Base-by-base conservation (phyloP, 2,113 vertebrate species). In the Campylomormyrus numenius region DNA sequence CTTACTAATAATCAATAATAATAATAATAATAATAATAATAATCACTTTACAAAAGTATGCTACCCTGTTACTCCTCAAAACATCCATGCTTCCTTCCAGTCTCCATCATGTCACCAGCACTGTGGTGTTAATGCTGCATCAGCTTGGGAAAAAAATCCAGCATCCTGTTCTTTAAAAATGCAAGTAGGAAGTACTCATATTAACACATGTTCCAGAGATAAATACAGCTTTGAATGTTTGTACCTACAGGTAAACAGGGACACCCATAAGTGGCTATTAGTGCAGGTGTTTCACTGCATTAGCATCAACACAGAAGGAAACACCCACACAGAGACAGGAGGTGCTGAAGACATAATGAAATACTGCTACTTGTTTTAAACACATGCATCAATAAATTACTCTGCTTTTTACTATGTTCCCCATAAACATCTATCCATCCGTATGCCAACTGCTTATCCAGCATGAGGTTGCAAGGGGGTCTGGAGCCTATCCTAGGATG, bases 211-310 rank as follows among this genome's bases (percentile, higher is more conserved):
- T 24, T 62, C 48, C n/a, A 24, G 24, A 3, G 45, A 39, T 87
- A 74, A 53, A 89, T 17, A 24, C 48, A 49, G 35, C 50, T 39
- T 19, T 88, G 62, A 89, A 84, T 89, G 52, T 90, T 88, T 88
- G 56, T 48, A 45, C 53, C 62, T 62, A 10, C 50, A 39, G 31
- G 21, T 77, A 52, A 88, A 90, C 80, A 87, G 24, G n/a, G 50
- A 2, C 85, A 21, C 15, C 39, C 74, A 24, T 24, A 58, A 74
- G 66, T 77, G 48, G 24, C 24, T 39, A 77, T 48, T 48, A 87
- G 9, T 24, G 11, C 70, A 90, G 17, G 48, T 45, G 48, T 84
- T 62, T n/a, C 13, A 46, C 52, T 15, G n/a, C 70, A 89, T 19
- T 89, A 83, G 35, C n/a, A 24, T 35, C 45, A 88, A 27, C 19